These are phyloP conservation scores for Pampus argenteus DNA, from an alignment of 2,797 vertebrate genomes.

Conservation along the genomic window DNA sequence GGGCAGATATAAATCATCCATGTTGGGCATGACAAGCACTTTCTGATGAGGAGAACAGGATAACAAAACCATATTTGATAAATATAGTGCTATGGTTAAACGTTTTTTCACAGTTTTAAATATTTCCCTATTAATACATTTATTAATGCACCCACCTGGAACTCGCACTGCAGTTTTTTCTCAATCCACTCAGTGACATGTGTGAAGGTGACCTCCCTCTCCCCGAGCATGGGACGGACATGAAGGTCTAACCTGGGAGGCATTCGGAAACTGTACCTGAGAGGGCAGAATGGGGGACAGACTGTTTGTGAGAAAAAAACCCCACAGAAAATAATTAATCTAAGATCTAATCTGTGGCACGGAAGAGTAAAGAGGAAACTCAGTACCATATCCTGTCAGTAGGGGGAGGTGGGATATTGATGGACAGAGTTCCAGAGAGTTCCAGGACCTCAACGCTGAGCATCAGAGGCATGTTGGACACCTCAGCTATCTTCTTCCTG, in stretches of 20 bases:
- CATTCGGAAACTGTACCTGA: slow-evolving; percentile 86
- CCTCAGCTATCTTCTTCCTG: slow-evolving; percentile 91
- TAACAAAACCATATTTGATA: background rate
- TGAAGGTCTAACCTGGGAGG: slow-evolving; percentile 89
- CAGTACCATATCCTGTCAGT: slow-evolving; percentile 91
- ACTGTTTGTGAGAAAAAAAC: background rate
- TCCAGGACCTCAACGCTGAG: slow-evolving; percentile 90
- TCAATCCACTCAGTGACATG: slow-evolving; percentile 93
- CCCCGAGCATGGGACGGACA: slow-evolving; percentile 89
- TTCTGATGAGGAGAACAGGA: slow-evolving; percentile 80
- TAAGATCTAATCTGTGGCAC: no score
- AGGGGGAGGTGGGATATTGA: slow-evolving; percentile 91
- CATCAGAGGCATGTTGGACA: slow-evolving; percentile 91
- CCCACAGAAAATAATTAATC: no score
- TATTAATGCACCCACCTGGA: slow-evolving; percentile 84
- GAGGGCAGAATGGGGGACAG: background rate
- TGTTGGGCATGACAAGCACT: slow-evolving; percentile 93
- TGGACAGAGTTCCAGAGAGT: slow-evolving; percentile 86
- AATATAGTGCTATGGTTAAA: background rate
- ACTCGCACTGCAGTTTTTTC: slow-evolving; percentile 90
- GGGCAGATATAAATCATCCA: slow-evolving; percentile 91
- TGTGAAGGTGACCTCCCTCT: slow-evolving; percentile 90
- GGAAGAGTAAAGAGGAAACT: background rate
- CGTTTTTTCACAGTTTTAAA: background rate
- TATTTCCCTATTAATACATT: background rate